These are phyloP conservation scores for Octodon degus DNA, from an alignment of 2,113 vertebrate genomes.

Conservation along the genomic window DNA sequence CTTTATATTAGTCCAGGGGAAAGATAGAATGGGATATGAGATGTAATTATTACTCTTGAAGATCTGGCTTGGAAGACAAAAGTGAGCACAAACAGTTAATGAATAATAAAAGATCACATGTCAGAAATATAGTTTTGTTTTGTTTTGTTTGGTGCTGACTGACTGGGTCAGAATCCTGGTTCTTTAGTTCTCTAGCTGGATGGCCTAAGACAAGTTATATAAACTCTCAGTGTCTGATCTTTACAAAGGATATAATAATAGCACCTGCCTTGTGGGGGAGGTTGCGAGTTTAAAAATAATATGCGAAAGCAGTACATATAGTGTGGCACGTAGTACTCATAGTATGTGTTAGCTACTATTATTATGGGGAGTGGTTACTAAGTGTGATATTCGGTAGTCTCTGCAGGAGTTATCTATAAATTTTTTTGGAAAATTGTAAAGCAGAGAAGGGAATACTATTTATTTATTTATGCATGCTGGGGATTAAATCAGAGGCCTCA, in stretches of 20 bases:
- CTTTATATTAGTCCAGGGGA: neutral
- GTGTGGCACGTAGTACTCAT: slow-evolving; percentile 60
- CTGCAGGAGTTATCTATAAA: slow-evolving; percentile 53
- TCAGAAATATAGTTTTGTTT: neutral
- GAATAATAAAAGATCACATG: slow-evolving; percentile 18
- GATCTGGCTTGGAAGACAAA: neutral
- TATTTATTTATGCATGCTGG: neutral
- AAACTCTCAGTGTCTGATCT: slow-evolving; percentile 53
- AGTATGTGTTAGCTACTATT: slow-evolving; percentile 53
- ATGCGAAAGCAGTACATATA: slow-evolving; percentile 42
- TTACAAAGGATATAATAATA: slow-evolving; percentile 49
- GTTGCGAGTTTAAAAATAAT: slow-evolving; percentile 67
- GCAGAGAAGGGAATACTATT: neutral
- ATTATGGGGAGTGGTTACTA: slow-evolving; percentile 52
- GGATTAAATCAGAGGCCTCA: neutral
- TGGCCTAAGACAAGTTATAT: slow-evolving; percentile 32
- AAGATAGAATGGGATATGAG: neutral
- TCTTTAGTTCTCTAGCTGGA: neutral
- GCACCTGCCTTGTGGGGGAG: neutral
- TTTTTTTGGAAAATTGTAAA: slow-evolving; percentile 53
- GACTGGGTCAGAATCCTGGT: neutral
- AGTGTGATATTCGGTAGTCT: slow-evolving; percentile 36
- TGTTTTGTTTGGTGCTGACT: neutral
- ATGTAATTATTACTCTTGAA: neutral
- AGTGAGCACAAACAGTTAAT: neutral